Conservation (phyloP, 2,888 invertebrate species). For the Morpho achilles region DNA sequence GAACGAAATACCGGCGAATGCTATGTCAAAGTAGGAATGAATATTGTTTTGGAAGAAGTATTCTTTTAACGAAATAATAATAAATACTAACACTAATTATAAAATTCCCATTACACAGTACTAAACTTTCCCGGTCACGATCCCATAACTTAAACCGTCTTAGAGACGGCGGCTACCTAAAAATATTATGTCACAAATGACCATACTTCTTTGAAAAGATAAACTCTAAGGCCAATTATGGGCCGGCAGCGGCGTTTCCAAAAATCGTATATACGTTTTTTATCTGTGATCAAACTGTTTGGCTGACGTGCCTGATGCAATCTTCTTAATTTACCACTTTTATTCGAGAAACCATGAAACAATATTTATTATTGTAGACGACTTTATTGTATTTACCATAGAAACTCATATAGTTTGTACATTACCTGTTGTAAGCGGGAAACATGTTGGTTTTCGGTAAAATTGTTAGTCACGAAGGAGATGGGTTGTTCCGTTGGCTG, state of each 20-base stretch:
- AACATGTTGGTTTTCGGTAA: constrained; percentile 38
- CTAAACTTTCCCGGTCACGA: constrained; percentile 40
- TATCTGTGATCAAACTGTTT: constrained; percentile 62
- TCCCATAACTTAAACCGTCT: constrained; percentile 48
- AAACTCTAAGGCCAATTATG: constrained; percentile 69
- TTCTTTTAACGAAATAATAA: too few species aligned
- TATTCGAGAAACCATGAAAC: neutral
- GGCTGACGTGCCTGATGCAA: constrained; percentile 65
- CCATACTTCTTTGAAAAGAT: constrained; percentile 72
- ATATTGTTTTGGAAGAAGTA: neutral
- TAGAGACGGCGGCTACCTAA: constrained; percentile 42
- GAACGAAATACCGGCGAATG: neutral
- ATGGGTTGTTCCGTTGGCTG: constrained; percentile 53
- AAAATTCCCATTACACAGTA: constrained; percentile 19
- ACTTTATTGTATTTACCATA: neutral
- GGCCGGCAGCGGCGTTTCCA: constrained; percentile 52
- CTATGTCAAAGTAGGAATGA: neutral
- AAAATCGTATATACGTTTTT: constrained; percentile 42
- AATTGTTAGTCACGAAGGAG: constrained; percentile 64
- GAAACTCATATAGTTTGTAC: neutral
- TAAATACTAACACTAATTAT: constrained; percentile 18
- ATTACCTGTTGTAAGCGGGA: constrained; percentile 1
- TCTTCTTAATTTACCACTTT: constrained; percentile 46
- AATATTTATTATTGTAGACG: neutral
- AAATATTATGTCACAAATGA: constrained; percentile 57